These are phyloP conservation scores for Oophaga sylvatica DNA, from an alignment of 2,797 vertebrate species.

Conservation along the genomic window DNA sequence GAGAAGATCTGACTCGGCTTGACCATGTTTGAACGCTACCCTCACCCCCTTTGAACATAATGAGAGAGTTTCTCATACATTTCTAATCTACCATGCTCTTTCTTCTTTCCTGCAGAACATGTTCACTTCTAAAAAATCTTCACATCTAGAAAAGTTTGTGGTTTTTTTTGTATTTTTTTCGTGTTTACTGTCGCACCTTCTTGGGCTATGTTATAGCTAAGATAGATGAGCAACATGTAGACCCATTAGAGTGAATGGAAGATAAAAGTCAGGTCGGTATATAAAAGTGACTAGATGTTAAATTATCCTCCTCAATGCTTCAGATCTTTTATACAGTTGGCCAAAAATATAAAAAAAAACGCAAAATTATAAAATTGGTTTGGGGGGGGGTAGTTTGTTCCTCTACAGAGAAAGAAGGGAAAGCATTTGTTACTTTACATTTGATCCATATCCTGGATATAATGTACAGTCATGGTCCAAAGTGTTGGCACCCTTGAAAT, in stretches of 20 bases:
- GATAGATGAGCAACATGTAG: not conserved
- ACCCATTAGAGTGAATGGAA: not conserved
- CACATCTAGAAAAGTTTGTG: slow-evolving; percentile 12
- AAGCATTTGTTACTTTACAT: too few species aligned
- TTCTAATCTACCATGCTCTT: slow-evolving; percentile 43
- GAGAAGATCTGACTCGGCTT: not conserved
- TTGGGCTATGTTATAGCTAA: not conserved
- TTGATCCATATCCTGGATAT: too few species aligned
- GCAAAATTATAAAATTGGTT: too few species aligned
- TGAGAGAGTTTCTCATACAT: slow-evolving; percentile 19
- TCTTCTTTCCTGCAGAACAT: slow-evolving; percentile 11
- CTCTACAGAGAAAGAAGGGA: too few species aligned
- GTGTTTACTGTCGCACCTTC: slow-evolving; percentile 1
- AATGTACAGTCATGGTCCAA: too few species aligned
- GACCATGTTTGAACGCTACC: not conserved
- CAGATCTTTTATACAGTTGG: not conserved
- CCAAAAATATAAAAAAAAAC: not conserved
- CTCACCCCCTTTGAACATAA: slow-evolving; percentile 1
- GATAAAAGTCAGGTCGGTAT: not conserved
- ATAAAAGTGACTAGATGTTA: not conserved
- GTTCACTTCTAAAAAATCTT: slow-evolving; percentile 21
- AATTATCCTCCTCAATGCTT: not conserved
- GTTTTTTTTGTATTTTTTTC: not conserved
- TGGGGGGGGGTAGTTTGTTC: too few species aligned
- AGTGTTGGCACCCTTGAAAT: too few species aligned